Percentiles rank a stretch among this genome's conserved stretches.
These are phyloP conservation scores for Brachionus angularis DNA, from an alignment of 1,140 invertebrate genomes.

Conservation along the genomic window DNA sequence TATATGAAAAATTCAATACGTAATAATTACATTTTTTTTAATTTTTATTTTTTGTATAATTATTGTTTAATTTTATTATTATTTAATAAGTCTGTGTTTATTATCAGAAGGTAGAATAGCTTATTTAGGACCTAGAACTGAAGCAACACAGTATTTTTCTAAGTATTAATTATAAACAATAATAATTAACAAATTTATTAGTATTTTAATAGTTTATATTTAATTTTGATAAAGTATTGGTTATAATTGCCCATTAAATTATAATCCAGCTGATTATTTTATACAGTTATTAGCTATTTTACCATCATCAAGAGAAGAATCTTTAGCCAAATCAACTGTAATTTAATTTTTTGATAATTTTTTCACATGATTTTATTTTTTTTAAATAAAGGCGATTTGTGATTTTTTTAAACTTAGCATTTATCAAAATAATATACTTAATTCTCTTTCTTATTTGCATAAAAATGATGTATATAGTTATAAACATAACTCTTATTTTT, in stretches of 20 bases:
- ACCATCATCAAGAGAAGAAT: slow-evolving; percentile 72
- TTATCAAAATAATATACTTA: no score
- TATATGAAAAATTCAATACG: slow-evolving; percentile 88
- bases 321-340: slow-evolving; percentile 48
- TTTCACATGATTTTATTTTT: no score
- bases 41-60: neutral
- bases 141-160: slow-evolving; percentile 60
- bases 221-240: slow-evolving; percentile 51
- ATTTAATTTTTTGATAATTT: no score
- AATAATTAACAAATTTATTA: slow-evolving; percentile 70
- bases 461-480: no score
- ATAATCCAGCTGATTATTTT: slow-evolving; percentile 91
- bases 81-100: slow-evolving; percentile 1
- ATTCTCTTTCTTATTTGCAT: no score
- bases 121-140: slow-evolving; percentile 74
- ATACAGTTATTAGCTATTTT: slow-evolving; percentile 80
- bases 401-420: no score
- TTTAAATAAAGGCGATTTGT: no score
- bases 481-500: no score
- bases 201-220: neutral
- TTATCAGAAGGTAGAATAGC: slow-evolving; percentile 64
- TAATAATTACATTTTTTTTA: no score
- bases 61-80: neutral
- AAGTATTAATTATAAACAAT: neutral
- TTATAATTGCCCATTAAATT: slow-evolving; percentile 66